Evolutionary conservation across 2,888 invertebrate genomes (phyloP).

Genomic region (Camptogramma bilineatum): DNA sequence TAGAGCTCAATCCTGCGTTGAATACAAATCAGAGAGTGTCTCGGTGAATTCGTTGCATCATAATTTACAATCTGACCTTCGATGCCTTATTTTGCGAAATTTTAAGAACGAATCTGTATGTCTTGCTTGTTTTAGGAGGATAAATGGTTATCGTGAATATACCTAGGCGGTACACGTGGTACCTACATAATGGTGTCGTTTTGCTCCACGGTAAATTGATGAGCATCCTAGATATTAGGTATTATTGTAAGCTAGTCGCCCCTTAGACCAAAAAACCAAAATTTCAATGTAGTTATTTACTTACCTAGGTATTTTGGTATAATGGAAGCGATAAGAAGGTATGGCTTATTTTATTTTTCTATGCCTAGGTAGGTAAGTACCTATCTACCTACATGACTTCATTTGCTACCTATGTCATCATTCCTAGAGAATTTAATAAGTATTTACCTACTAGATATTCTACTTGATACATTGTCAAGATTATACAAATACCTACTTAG

Average conservation of each 20-base stretch:
- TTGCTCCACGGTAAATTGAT: too few relatives aligned
- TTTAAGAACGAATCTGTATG: slow-evolving; percentile 15
- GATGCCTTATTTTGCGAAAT: slow-evolving; percentile 30
- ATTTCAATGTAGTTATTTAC: too few relatives aligned
- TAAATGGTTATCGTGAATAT: too few relatives aligned
- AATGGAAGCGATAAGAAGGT: not conserved
- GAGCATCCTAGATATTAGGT: too few relatives aligned
- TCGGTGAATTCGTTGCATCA: slow-evolving; percentile 48
- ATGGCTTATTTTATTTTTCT: not conserved
- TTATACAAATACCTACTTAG: not conserved
- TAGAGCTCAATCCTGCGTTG: slow-evolving; percentile 48
- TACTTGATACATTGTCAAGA: too few relatives aligned
- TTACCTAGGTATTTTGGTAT: not conserved
- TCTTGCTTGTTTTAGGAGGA: slow-evolving; percentile 5
- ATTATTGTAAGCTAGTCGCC: too few relatives aligned
- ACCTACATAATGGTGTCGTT: too few relatives aligned
- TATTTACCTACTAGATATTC: too few relatives aligned
- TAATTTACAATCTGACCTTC: slow-evolving; percentile 45
- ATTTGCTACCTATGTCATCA: not conserved
- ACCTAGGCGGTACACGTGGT: not conserved
- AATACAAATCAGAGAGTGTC: slow-evolving; percentile 48
- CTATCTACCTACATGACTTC: not conserved
- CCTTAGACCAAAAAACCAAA: too few relatives aligned
- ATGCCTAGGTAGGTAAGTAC: not conserved
- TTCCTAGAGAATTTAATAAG: not conserved